Evolutionary conservation across 2,888 invertebrate genomes (phyloP).

Genomic region (Caenorhabditis plicata): DNA sequence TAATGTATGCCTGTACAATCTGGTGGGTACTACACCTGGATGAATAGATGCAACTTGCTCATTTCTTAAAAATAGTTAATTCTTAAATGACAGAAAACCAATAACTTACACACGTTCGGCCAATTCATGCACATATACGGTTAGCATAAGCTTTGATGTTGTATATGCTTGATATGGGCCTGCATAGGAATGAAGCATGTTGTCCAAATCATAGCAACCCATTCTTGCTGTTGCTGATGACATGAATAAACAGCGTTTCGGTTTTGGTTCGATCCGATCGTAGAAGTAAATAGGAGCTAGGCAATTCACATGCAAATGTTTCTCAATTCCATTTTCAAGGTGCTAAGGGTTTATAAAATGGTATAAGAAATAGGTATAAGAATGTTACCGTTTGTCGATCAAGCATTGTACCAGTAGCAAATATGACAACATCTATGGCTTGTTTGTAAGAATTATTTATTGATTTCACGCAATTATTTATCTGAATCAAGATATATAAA

Average conservation of each 20-base stretch:
- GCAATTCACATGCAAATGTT: no score
- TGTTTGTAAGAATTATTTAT: no score
- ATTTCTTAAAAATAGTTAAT: conserved; percentile 7
- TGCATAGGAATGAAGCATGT: conserved; percentile 1
- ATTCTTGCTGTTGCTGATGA: conserved; percentile 19
- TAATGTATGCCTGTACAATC: conserved; percentile 38
- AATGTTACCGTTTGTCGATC: conserved; percentile 6
- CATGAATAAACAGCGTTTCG: conserved; percentile 9
- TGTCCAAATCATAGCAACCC: conserved; percentile 2
- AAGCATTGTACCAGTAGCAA: conserved; percentile 35
- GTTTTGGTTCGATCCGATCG: conserved; percentile 10
- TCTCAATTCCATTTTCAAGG: no score
- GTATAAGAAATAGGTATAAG: no score
- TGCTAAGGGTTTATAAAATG: no score
- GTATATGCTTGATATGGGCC: conserved; percentile 51
- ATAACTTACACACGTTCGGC: conserved; percentile 9
- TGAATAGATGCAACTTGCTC: conserved; percentile 17
- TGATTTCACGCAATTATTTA: no score
- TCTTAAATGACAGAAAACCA: neutral
- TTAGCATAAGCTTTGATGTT: conserved; percentile 41
- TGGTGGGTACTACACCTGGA: conserved; percentile 42
- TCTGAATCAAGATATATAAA: no score
- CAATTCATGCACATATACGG: conserved; percentile 34
- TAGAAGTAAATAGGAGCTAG: no score
- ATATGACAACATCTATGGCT: conserved; percentile 34